Base-by-base conservation (phyloP, 2,797 vertebrate species). In the Sorex maritimensis region DNA sequence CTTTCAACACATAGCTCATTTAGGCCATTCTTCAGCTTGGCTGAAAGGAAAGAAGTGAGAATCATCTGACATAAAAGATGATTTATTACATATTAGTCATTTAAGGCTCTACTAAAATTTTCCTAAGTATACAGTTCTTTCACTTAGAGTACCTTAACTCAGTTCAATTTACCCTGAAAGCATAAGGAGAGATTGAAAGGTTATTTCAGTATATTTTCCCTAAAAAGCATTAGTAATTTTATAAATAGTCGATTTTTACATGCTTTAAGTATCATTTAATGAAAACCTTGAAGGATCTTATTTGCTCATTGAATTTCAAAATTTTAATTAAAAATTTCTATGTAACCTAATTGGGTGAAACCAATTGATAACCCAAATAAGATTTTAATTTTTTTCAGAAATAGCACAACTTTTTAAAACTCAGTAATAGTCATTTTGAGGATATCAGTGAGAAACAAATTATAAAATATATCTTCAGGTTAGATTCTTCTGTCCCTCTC, bases 21-120 rank as follows among this genome's bases (percentile, higher is more conserved):
- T 61, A 55, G 14, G 28, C 72, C 44, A 1, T 73, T 75, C 13
- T 95, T 75, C 7, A 93, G 7, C 87, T 84, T 80, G 28, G 3
- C 30, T 52, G 52, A 91, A 84, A 80, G 28, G 34, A 87, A 90
- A 87, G 13, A 63, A 74, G 61, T 93, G 58, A 38, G 82, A 82
- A 93, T 49, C 10, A 81, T 24, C 34, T 82, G 41, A 77, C 11
- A 84, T 88, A 12, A n/a, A 65, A 71, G 82, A 75, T 26, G n/a
- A 71, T 87, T 90, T 86, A 84, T 79, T 81, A 71, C 28, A 28
- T 4, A 17, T 61, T 89, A 91, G 69, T 72, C 61, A 82, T 86
- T 86, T 19, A 81, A 19, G 87, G 7, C 41, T 92, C 75, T 95
- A 30, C 52, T 80, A 92, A 90, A 71, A 58, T 41, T 84, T 90